A percentile compares a stretch with the other conserved stretches of the same genome.
These are phyloP conservation scores for Agrilus planipennis DNA, from an alignment of 1,140 invertebrate species.

Conservation along the genomic window DNA sequence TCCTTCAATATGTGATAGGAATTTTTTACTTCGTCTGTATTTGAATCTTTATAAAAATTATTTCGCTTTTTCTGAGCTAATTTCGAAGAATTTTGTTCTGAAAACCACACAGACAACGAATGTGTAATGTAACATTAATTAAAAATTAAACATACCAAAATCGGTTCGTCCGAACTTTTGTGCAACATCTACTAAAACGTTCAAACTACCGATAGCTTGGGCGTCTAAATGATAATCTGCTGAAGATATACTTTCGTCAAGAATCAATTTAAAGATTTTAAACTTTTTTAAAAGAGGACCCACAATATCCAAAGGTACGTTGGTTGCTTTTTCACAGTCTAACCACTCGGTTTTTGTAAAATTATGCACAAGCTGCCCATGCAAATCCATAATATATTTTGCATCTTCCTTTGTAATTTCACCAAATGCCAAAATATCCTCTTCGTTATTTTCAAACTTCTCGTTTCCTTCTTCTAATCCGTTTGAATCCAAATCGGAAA, in stretches of 20 bases:
- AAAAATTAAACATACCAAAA: conserved; percentile 19
- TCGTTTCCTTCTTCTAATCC: conserved; percentile 27
- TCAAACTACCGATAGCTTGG: conserved; percentile 42
- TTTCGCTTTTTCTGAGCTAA: conserved; percentile 39
- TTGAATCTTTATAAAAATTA: conserved; percentile 81
- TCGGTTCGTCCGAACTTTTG: conserved; percentile 19
- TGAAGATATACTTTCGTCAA: conserved; percentile 36
- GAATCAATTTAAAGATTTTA: conserved; percentile 40
- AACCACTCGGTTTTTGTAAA: conserved; percentile 49
- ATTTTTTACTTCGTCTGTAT: conserved; percentile 62
- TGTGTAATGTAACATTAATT: neutral
- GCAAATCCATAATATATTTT: conserved; percentile 42
- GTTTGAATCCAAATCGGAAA: conserved; percentile 40
- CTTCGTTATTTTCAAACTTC: conserved; percentile 13
- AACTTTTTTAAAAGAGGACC: conserved; percentile 46
- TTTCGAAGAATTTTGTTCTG: conserved; percentile 3
- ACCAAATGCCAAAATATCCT: conserved; percentile 16
- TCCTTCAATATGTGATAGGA: conserved; percentile 55
- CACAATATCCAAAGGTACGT: conserved; percentile 37
- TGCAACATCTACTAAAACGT: conserved; percentile 31
- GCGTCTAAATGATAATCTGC: conserved; percentile 40
- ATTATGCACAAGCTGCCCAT: conserved; percentile 44
- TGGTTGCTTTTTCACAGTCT: conserved; percentile 22
- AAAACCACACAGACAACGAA: neutral
- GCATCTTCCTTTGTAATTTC: conserved; percentile 46